Evolutionary conservation across 2,113 vertebrate genomes (phyloP).

Genomic region (Misgurnus anguillicaudatus): DNA sequence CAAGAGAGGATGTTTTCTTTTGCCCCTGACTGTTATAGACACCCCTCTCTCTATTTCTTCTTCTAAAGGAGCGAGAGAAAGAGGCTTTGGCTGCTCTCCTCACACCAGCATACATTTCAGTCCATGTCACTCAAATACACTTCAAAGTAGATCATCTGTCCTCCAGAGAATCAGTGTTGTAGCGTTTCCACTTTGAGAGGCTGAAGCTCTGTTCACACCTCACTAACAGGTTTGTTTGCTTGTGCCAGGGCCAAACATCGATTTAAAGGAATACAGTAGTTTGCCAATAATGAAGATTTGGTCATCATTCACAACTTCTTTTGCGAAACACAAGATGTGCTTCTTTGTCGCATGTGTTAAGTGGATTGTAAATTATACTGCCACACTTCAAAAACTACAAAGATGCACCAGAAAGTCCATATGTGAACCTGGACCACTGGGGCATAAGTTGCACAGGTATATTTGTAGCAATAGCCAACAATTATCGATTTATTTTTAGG

Average conservation of each 20-base stretch:
- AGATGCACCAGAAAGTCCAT: too few species aligned
- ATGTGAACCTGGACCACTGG: too few species aligned
- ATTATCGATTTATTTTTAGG: too few species aligned
- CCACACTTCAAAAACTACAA: too few species aligned
- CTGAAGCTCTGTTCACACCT: background rate
- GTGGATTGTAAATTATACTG: too few species aligned
- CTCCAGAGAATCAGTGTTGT: constrained; percentile 1
- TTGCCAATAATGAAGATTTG: too few species aligned
- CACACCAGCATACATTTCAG: constrained; percentile 42
- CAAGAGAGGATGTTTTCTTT: constrained; percentile 4
- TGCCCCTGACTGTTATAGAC: background rate
- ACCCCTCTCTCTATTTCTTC: constrained; percentile 17
- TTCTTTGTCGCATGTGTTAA: too few species aligned
- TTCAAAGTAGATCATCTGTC: constrained; percentile 17
- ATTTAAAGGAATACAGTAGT: background rate
- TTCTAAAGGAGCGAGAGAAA: constrained; percentile 7
- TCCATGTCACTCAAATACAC: constrained; percentile 25
- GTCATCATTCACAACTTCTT: too few species aligned
- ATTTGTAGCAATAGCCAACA: too few species aligned
- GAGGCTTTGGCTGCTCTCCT: constrained; percentile 32
- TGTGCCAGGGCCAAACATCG: background rate
- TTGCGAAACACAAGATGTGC: too few species aligned
- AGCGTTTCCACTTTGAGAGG: background rate
- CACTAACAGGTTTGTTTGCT: constrained; percentile 2
- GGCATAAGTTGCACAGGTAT: too few species aligned